These are phyloP conservation scores for Ranitomeya variabilis DNA, from an alignment of 2,113 vertebrate genomes.

Conservation along the genomic window DNA sequence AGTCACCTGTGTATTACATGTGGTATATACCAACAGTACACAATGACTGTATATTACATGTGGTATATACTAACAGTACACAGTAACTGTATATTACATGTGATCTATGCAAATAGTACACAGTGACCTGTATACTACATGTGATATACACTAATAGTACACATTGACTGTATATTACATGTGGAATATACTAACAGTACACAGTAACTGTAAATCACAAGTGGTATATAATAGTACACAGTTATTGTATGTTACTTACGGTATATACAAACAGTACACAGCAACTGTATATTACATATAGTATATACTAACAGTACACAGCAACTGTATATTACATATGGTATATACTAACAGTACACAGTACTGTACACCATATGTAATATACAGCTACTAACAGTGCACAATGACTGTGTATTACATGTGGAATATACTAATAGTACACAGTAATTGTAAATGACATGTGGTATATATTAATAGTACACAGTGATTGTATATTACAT, in stretches of 20 bases:
- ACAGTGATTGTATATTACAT: no score
- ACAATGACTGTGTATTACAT: no score
- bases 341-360: no score
- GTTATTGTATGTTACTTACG: not conserved
- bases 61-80: not conserved
- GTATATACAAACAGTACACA: not conserved
- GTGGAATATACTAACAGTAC: not conserved
- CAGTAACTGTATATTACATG: not conserved
- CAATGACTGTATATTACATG: not conserved
- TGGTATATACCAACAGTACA: not conserved
- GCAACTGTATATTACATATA: not conserved
- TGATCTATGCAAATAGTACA: not conserved
- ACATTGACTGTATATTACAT: not conserved
- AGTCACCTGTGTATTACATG: not conserved
- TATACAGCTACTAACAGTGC: no score
- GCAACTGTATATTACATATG: not conserved
- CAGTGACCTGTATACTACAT: not conserved
- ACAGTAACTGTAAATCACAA: no score
- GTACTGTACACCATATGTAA: no score
- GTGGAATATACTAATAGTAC: no score
- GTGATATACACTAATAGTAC: not conserved
- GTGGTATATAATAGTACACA: not conserved
- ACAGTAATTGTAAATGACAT: no score
- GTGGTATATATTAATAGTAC: no score
- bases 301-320: not conserved